Evolutionary conservation across 2,113 vertebrate genomes (phyloP).

Genomic region (Eulemur macaco): DNA sequence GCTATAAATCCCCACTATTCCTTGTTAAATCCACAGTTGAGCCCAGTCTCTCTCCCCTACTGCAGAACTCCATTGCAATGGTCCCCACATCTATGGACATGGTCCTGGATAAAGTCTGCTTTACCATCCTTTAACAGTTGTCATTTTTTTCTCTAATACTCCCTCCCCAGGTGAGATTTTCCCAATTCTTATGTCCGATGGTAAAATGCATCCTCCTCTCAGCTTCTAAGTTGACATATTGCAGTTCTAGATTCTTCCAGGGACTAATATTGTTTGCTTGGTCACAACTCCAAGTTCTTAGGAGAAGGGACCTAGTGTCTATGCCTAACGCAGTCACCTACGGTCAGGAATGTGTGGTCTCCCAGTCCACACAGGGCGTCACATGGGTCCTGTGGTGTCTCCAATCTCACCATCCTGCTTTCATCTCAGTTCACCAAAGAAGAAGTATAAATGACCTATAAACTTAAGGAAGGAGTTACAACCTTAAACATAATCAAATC

Average conservation of each 20-base stretch:
- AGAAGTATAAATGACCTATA: not conserved
- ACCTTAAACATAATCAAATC: not conserved
- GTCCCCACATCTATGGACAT: not conserved
- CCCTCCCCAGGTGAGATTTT: not conserved
- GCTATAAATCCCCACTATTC: not conserved
- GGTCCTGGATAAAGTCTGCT: not conserved
- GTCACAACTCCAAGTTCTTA: not conserved
- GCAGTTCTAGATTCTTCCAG: not conserved
- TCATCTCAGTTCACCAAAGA: not conserved
- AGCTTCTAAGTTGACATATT: not conserved
- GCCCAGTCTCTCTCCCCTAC: not conserved
- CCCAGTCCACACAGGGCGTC: not conserved
- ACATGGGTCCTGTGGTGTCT: not conserved
- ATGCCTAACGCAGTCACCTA: not conserved
- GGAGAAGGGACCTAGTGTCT: not conserved
- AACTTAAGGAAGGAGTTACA: not conserved
- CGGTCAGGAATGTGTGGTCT: not conserved
- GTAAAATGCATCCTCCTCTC: not conserved
- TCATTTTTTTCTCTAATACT: not conserved
- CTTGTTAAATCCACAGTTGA: not conserved
- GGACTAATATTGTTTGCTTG: not conserved
- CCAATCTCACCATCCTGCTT: not conserved
- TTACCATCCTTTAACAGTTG: not conserved
- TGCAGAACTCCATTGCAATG: not conserved
- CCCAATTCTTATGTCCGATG: not conserved